Base-by-base conservation (phyloP, 2,888 invertebrate genomes). In the Macaria notata region DNA sequence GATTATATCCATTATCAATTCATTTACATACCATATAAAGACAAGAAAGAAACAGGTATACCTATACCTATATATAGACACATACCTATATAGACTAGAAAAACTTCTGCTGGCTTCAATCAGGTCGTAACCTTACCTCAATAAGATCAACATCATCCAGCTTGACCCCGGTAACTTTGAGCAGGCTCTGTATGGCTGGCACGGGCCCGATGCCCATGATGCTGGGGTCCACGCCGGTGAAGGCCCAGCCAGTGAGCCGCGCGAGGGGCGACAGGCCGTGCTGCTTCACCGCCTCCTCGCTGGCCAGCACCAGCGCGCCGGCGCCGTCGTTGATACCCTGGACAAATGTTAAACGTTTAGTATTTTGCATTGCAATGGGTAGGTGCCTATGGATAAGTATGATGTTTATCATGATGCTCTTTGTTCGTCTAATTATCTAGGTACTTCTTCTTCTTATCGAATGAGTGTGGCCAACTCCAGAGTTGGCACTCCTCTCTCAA, bases 191-290 rank as follows among this genome's bases (percentile, higher is more conserved):
- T 53, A 99, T 98, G n/a, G 99, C 98, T 0, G 98, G 96, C 5
- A 96, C 98, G 1, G 99, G 99, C 1, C 98, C 98, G 75, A 98
- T 97, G 54, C 98, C 99, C 99, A 99, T 99, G 68, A 99, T 96
- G 70, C 94, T 94, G 2, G 99, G 99, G 66, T 98, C 98, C 46
- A 98, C 98, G 58, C 98, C 98, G 46, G 97, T 96, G 65, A 95
- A 93, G 9, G 96, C 95, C 89, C 97, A 99, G 31, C 95, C 98
- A 1, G 97, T 94, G 8, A 99, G 89, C 59, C 98, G 94, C 4
- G 97, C 99, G 52, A 99, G 84, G 0, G 99, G 99, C 66, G 93
- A 96, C 31, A 98, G 88, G 62, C 94, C 94, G 62, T 83, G 72
- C 57, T 78, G 70, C 73, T 95, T 95, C 0, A 96, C 92, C 3